Evolutionary conservation across 2,113 vertebrate species (phyloP).

Genomic region (Malaclemys terrapin): DNA sequence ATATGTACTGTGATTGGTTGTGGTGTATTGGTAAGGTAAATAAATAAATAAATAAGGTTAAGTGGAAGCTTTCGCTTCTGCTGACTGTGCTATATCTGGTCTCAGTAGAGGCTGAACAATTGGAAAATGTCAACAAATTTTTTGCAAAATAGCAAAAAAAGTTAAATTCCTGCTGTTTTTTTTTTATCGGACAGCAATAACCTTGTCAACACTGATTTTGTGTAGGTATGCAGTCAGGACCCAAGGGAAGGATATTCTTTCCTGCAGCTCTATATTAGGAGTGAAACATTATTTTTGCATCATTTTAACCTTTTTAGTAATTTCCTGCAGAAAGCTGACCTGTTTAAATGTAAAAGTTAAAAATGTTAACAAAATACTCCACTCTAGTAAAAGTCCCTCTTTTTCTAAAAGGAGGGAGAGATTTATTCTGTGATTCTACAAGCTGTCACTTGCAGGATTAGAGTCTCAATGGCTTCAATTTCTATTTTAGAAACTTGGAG

Average conservation of each 20-base stretch:
- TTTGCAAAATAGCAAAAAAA: not conserved
- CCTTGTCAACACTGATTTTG: not conserved
- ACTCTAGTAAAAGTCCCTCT: not conserved
- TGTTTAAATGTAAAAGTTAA: not conserved
- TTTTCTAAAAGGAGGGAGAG: not conserved
- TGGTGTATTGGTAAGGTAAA: not conserved
- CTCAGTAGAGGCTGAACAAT: not conserved
- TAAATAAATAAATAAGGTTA: not conserved
- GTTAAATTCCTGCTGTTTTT: not conserved
- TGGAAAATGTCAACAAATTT: accelerated
- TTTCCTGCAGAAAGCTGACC: not conserved
- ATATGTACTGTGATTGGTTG: not conserved
- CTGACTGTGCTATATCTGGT: not conserved
- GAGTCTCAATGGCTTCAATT: not conserved
- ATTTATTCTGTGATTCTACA: not conserved
- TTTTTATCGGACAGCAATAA: not conserved
- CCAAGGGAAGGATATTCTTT: not conserved
- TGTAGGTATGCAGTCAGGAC: not conserved
- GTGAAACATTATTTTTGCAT: not conserved
- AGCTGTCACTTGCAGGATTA: not conserved
- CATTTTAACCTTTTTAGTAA: not conserved
- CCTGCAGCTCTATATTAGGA: not conserved
- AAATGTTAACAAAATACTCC: not conserved
- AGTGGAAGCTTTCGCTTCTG: not conserved
- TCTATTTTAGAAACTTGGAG: not conserved